phyloP scores from a whole-genome alignment of 2,797 vertebrate genomes.

The Falco concolor region DNA sequence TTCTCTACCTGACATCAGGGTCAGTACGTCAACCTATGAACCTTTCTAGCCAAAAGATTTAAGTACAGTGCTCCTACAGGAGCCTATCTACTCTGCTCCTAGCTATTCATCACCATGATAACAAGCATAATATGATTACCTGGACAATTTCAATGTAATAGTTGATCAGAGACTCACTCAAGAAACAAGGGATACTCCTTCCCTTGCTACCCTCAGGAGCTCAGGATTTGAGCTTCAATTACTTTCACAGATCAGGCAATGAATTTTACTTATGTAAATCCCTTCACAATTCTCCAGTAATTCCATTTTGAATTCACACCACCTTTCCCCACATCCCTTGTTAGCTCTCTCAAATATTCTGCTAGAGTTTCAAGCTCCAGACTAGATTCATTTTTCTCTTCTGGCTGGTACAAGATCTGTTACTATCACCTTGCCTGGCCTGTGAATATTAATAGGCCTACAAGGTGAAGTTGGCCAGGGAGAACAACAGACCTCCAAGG shows the following conservation, averaged over 20 bases:
- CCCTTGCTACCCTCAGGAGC: neutral
- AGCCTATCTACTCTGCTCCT: neutral
- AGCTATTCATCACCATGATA: neutral
- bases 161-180: neutral
- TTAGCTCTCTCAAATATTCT: neutral
- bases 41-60: neutral
- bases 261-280: slow-evolving; percentile 35
- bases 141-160: neutral
- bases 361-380: neutral
- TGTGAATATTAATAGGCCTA: neutral
- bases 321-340: neutral
- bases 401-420: neutral
- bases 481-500: neutral
- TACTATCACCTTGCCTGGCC: neutral
- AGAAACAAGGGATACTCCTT: slow-evolving; percentile 28
- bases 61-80: neutral
- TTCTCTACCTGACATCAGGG: neutral
- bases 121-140: neutral
- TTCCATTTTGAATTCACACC: slow-evolving; percentile 6
- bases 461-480: neutral
- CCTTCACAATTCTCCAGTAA: neutral
- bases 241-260: neutral
- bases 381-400: neutral
- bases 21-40: neutral
- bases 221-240: slow-evolving; percentile 26